Evolutionary conservation across 2,888 invertebrate species (phyloP).

Genomic region (Formica aserva): DNA sequence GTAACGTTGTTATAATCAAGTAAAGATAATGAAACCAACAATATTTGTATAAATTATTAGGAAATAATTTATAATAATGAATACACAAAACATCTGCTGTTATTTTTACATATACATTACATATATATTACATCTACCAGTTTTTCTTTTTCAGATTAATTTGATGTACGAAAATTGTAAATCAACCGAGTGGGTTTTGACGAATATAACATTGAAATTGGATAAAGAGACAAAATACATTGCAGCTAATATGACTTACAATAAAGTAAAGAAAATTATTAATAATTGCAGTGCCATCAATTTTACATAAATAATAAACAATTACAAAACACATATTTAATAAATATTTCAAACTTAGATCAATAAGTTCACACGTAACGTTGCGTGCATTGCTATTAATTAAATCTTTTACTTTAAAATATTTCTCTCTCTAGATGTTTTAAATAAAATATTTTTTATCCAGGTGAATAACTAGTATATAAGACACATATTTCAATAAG

Average conservation of each 20-base stretch:
- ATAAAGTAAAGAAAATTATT: not conserved
- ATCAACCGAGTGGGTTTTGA: not conserved
- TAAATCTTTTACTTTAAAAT: not conserved
- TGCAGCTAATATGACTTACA: not conserved
- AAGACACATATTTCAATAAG: not conserved
- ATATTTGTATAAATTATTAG: not conserved
- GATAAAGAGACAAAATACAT: not conserved
- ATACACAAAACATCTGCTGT: too few relatives aligned
- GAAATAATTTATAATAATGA: not conserved
- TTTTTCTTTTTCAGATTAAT: not conserved
- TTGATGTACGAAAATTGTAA: not conserved
- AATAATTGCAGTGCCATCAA: not conserved
- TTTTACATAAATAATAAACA: not conserved
- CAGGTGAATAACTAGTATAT: not conserved
- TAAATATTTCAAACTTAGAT: not conserved
- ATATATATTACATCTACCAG: not conserved
- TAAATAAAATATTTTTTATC: slow-evolving; percentile 9
- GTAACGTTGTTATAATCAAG: slow-evolving; percentile 22
- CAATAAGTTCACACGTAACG: not conserved
- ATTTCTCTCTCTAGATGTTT: not conserved
- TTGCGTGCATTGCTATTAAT: not conserved
- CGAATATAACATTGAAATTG: not conserved
- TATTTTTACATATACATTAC: not conserved
- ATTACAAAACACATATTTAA: not conserved
- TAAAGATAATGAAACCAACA: slow-evolving; percentile 18